Conservation (phyloP, 2,797 vertebrate genomes). For the Anas bernieri region DNA sequence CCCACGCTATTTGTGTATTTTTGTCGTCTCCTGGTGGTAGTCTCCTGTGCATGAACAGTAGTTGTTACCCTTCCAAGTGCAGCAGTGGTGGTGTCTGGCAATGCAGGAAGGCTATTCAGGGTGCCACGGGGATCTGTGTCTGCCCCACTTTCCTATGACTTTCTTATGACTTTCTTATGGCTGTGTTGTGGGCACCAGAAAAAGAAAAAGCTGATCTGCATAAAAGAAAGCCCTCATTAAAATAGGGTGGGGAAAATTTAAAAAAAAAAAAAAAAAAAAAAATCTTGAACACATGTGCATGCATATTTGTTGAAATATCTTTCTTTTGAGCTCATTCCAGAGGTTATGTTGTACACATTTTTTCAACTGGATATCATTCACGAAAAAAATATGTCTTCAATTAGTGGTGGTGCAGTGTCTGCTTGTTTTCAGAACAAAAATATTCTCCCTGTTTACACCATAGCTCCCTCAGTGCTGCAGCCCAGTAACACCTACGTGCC, state of each 20-base stretch:
- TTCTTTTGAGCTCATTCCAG: not conserved
- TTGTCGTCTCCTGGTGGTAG: not conserved
- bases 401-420: not conserved
- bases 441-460: not conserved
- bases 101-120: not conserved
- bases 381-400: not conserved
- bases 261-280: not conserved
- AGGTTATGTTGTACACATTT: not conserved
- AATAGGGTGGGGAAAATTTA: rapidly evolving
- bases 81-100: not conserved
- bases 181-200: not conserved
- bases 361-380: not conserved
- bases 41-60: not conserved
- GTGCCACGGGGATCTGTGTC: rapidly evolving
- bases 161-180: not conserved
- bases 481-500: rapidly evolving
- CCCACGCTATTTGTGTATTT: not conserved
- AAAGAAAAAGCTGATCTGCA: not conserved
- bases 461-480: not conserved
- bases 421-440: not conserved
- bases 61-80: not conserved
- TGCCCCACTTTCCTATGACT: too few species aligned
- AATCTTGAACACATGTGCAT: not conserved
- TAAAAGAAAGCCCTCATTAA: not conserved
- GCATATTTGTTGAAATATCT: not conserved